Conservation (phyloP, 2,797 vertebrate genomes). For the Parambassis ranga region DNA sequence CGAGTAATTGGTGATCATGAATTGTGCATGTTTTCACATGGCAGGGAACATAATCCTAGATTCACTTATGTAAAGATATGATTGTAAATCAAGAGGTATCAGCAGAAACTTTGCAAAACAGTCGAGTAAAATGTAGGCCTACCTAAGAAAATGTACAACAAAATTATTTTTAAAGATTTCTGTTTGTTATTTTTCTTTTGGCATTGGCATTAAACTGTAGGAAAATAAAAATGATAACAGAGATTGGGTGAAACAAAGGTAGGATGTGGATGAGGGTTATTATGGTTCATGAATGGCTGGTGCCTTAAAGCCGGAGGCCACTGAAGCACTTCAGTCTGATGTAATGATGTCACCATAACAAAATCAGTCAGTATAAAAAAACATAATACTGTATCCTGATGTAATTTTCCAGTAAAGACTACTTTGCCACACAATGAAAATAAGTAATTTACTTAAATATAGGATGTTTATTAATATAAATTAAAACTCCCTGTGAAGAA, state of each 20-base stretch:
- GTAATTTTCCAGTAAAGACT: too few species aligned
- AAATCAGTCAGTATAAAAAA: background rate
- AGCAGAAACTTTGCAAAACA: too few species aligned
- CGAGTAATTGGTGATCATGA: background rate
- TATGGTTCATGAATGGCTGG: conserved; percentile 26
- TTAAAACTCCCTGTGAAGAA: background rate
- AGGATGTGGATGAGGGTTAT: conserved; percentile 8
- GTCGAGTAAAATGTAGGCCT: too few species aligned
- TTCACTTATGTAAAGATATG: background rate
- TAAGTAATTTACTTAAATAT: too few species aligned
- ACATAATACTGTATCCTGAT: background rate
- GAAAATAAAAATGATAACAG: background rate
- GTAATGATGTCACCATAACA: conserved; percentile 22
- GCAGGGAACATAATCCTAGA: too few species aligned
- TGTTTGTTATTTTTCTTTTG: background rate
- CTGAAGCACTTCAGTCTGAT: conserved; percentile 4
- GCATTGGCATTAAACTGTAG: background rate
- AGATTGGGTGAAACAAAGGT: background rate
- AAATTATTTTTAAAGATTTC: too few species aligned
- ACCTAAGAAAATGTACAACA: too few species aligned
- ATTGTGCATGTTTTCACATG: background rate
- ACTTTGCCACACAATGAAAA: background rate
- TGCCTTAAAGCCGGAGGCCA: conserved; percentile 1
- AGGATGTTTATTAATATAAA: too few species aligned
- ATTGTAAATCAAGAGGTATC: background rate